These are phyloP conservation scores for Dascillus cervinus DNA, from an alignment of 2,888 invertebrate genomes.

Conservation along the genomic window DNA sequence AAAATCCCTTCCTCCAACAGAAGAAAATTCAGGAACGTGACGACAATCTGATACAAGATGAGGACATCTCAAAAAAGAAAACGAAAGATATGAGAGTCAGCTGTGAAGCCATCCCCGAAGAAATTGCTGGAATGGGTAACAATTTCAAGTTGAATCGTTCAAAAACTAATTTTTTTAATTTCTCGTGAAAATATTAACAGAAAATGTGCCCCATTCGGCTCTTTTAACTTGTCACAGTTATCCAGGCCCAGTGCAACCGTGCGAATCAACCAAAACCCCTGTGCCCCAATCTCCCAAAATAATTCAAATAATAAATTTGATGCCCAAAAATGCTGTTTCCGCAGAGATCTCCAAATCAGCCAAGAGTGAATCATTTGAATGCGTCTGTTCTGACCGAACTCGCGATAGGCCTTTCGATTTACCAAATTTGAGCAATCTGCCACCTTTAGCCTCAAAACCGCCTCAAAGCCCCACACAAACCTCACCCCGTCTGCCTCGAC, in stretches of 20 bases:
- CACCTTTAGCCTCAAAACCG: constrained; percentile 47
- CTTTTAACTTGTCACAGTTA: constrained; percentile 46
- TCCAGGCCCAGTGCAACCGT: constrained; percentile 41
- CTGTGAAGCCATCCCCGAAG: constrained; percentile 87
- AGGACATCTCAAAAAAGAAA: constrained; percentile 46
- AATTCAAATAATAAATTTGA: constrained; percentile 7
- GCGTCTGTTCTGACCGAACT: constrained; percentile 18
- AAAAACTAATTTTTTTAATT: too few relatives aligned
- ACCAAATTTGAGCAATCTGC: constrained; percentile 26
- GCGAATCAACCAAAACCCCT: too few relatives aligned
- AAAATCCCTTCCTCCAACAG: constrained; percentile 55
- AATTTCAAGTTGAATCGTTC: too few relatives aligned
- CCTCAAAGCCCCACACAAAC: constrained; percentile 58
- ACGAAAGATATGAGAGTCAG: constrained; percentile 74
- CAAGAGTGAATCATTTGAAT: constrained; percentile 22
- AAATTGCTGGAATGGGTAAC: constrained; percentile 54
- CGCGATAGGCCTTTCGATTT: constrained; percentile 24
- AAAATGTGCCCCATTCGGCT: constrained; percentile 37
- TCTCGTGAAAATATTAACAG: too few relatives aligned
- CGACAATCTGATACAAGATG: constrained; percentile 25
- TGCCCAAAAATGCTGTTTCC: too few relatives aligned
- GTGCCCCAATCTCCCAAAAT: constrained; percentile 45
- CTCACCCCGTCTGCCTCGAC: constrained; percentile 45
- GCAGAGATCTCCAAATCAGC: constrained; percentile 17
- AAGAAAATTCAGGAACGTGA: constrained; percentile 26